A percentile compares a stretch with the other conserved stretches of the same genome.
phyloP scores from a whole-genome alignment of 2,113 vertebrate species.

The Heloderma charlesbogerti region DNA sequence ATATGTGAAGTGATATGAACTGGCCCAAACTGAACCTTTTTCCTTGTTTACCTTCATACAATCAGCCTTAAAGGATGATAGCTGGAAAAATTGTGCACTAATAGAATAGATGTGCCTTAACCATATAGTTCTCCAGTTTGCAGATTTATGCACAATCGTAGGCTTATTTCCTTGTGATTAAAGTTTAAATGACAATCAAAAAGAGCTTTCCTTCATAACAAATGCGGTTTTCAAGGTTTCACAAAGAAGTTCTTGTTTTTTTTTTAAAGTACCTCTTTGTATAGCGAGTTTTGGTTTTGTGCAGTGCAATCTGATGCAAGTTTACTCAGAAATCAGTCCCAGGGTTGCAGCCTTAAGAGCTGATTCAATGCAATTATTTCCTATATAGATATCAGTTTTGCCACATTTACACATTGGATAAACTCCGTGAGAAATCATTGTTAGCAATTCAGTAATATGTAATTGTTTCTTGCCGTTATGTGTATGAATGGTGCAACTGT shows the following conservation, averaged over 20 bases:
- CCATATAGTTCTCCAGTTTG: conserved; percentile 41
- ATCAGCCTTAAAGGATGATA: conserved; percentile 39
- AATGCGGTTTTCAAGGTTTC: conserved; percentile 52
- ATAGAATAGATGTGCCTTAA: conserved; percentile 47
- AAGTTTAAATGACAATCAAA: conserved; percentile 71
- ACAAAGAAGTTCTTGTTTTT: conserved; percentile 10
- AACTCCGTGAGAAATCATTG: not conserved
- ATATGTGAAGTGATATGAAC: not conserved
- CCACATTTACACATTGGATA: not conserved
- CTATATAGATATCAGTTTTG: not conserved
- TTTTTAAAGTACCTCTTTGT: conserved; percentile 8
- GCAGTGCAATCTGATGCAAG: not conserved
- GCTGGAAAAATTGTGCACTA: conserved; percentile 53
- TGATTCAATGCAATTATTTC: not conserved
- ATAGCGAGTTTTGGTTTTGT: conserved; percentile 26
- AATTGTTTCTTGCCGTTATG: not conserved
- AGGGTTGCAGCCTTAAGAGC: not conserved
- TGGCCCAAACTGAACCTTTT: not conserved
- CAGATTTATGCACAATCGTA: conserved; percentile 36
- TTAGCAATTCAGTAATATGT: not conserved
- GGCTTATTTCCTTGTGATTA: conserved; percentile 67
- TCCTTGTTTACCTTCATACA: not conserved
- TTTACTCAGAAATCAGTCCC: not conserved
- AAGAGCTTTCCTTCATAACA: conserved; percentile 70
- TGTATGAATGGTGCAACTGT: not conserved